Evolutionary conservation across 2,888 invertebrate genomes (phyloP).

Genomic region (Mesochorus sp.): DNA sequence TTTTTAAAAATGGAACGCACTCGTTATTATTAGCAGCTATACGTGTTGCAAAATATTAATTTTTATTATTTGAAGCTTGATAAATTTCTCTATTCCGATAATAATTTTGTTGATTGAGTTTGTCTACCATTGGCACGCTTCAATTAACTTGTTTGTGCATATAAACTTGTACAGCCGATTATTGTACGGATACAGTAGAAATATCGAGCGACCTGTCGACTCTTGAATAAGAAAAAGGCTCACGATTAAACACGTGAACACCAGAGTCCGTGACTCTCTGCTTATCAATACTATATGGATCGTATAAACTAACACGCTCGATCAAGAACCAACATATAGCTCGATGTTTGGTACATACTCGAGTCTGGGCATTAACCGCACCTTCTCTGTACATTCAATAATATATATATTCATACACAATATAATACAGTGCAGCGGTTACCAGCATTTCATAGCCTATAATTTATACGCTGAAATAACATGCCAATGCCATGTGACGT

Average conservation of each 20-base stretch:
- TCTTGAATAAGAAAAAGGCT: not conserved
- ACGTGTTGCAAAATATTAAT: no score
- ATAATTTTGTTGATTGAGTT: no score
- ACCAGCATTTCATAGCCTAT: slow-evolving; percentile 38
- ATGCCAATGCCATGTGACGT: slow-evolving; percentile 49
- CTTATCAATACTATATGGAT: not conserved
- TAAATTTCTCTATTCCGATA: no score
- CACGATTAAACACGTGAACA: not conserved
- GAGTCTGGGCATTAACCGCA: slow-evolving; percentile 28
- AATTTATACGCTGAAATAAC: slow-evolving; percentile 51
- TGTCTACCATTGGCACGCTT: no score
- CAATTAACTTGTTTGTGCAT: no score
- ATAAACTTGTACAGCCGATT: no score
- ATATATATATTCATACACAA: not conserved
- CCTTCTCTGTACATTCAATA: not conserved
- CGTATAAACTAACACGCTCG: slow-evolving; percentile 11
- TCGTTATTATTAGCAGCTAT: no score
- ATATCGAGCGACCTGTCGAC: no score
- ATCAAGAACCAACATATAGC: slow-evolving; percentile 51
- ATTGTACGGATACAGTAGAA: no score
- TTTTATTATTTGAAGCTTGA: no score
- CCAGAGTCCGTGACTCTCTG: not conserved
- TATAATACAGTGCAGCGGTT: not conserved
- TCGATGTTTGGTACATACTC: slow-evolving; percentile 35
- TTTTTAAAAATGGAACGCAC: no score